Base-by-base conservation (phyloP, 2,888 invertebrate species). In the Habrosyne pyritoides region DNA sequence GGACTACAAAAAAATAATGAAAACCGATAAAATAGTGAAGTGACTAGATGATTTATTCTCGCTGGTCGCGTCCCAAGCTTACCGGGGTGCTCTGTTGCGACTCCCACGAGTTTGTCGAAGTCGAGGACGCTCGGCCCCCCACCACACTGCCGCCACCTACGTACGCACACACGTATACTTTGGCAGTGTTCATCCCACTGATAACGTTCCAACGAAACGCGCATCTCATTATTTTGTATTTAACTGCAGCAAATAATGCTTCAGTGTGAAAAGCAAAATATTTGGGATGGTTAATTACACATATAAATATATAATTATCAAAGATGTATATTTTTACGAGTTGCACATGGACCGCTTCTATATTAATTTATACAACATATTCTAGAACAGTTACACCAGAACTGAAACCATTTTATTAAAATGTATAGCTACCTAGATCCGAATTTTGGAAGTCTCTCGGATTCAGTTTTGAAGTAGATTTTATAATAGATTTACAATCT, bases 61-160 rank as follows among this genome's bases (percentile, higher is more conserved):
- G 83, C 81, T 75, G 79, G 72, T 80, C 81, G 83, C 83, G 83
- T 79, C 84, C 84, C 83, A 79, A 80, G 89, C 91, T 91, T 92
- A 91, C 91, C 91, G 91, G 81, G 77, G 85, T 83, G 85, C 78
- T 82, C 80, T 85, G 89, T 75, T 76, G 86, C 84, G 89, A 69
- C 77, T 90, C 87, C 91, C 91, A 90, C 83, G 90, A 73, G 84
- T 76, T 73, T 64, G 86, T 74, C 71, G 89, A 69, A 77, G 87
- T 79, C 79, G 89, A 66, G 75, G 80, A 66, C 77, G 86, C 86
- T 67, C 86, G 82, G 80, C 83, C 86, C 80, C 83, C 87, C 86
- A 80, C 87, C 87, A 77, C 83, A 73, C 85, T 77, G 86, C 89
- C 87, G 88, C 91, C 91, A 91, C 91, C 91, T 91, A 91, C 89